Base-by-base conservation (phyloP, 2,113 vertebrate species). In the Buteo buteo region DNA sequence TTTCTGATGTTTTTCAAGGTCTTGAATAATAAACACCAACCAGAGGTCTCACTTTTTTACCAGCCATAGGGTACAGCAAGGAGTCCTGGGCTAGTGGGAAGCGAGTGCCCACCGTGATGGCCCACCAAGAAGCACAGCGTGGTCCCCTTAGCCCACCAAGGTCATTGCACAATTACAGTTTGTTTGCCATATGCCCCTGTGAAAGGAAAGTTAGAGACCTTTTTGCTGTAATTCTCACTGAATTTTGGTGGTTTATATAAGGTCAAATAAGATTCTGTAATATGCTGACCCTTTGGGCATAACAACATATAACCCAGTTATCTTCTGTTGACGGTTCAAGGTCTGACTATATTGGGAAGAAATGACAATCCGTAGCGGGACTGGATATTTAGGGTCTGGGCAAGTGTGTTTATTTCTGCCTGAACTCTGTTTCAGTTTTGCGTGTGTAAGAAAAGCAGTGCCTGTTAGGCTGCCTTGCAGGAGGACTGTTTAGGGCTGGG, bases 81-180 rank as follows among this genome's bases (percentile, higher is more conserved):
- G 49, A 65, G 24, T 70, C 14, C 29, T 22, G 25, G 17, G 6
- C 13, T 52, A 26, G 10, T 9, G n/a, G 20, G 25, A 66, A 38
- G 10, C 0, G 1, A 49, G 8, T 40, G 19, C 18, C 40, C 69
- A 38, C 34, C 3, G 0, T n/a, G 36, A 38, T 2, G 3, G 44
- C 57, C 57, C 31, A 70, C 10, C 1, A 3, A 77, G 42, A 84
- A 86, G 19, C 7, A 52, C 32, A 66, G 28, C 2, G 0, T 24
- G 24, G 6, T 64, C 14, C 14, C 18, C 16, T 11, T 31, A 9
- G 19, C 19, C 32, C 38, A 64, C 18, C 16, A 5, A 6, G 17
- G 36, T 50, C 15, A 5, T 31, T 29, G n/a, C 29, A 59, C 29
- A 50, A 17, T 55, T 70, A 16, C 12, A 1, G 58, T 81, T 34